phyloP scores from a whole-genome alignment of 1,140 invertebrate species.

The Drosophila chauvacae region DNA sequence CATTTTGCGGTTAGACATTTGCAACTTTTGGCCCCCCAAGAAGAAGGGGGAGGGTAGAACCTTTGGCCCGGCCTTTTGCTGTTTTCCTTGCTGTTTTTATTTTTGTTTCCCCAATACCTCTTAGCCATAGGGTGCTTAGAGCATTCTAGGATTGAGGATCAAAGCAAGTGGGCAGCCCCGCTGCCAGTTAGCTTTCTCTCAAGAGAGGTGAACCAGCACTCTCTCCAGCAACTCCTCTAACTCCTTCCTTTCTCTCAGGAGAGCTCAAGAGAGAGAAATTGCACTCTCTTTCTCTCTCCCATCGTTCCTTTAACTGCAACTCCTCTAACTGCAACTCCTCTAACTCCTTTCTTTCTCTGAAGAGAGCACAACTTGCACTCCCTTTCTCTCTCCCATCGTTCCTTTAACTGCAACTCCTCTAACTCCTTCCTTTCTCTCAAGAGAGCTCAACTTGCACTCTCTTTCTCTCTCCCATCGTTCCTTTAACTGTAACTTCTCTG shows the following conservation, averaged over 20 bases:
- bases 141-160: neutral
- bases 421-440: neutral
- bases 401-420: too few species aligned
- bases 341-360: neutral
- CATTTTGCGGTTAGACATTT: conserved; percentile 67
- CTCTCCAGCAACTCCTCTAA: neutral
- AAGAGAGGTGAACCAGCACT: neutral
- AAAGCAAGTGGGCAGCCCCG: neutral
- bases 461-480: too few species aligned
- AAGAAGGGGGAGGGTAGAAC: neutral
- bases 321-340: too few species aligned
- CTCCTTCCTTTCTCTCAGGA: too few species aligned
- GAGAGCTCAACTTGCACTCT: too few species aligned
- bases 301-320: too few species aligned
- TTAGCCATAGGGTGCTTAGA: neutral
- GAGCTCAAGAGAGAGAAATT: too few species aligned
- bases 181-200: neutral
- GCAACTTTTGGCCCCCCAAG: conserved; percentile 43
- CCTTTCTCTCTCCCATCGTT: neutral
- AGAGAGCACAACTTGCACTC: neutral
- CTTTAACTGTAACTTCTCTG: too few species aligned
- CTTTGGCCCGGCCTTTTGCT: conserved; percentile 8
- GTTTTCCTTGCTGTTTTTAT: neutral
- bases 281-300: too few species aligned
- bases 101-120: conserved; percentile 7